Evolutionary conservation across 2,888 invertebrate genomes (phyloP), one percentile per base, ranked within the genome.

Genomic region (Druceiella hillmani): DNA sequence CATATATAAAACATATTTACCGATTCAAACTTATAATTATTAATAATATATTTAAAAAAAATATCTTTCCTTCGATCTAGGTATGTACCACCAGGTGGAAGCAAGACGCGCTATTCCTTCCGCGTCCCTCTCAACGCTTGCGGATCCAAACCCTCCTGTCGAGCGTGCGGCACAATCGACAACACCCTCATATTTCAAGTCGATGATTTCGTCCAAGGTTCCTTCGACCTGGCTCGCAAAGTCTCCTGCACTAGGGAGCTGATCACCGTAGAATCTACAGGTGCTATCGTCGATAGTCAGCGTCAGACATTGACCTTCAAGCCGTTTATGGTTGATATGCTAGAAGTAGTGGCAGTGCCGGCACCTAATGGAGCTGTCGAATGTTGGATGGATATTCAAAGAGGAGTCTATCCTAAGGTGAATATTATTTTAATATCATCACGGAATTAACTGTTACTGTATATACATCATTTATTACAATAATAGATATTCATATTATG

Each of bases 341-440:
- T 82, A 14, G 81, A 81, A 50, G 78, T 81, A 0, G 74, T 82
- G 2, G 76, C 79, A 1, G 80, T 83, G 0, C 76, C 79, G 13
- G 78, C 80, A 1, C 70, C 76, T 0, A 75, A 72, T 9, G 79
- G 81, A 3, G 75, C 78, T 1, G 74, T 84, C 1, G 79, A 83
- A 50, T 83, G 82, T 59, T 85, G 83, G 83, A 84, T 85, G 83
- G 83, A 84, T 48, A 81, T 84, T 41, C 81, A 81, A 50, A 72
- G 72, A 47, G 84, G 84, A 52, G 66, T 73, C 46, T 84, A 78
- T 57, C 85, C 85, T 15, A 78, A 80, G 49, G 80, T 81, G 55
- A 67, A 66, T 56, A 9, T 10, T 31, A 14, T n/a, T n/a, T n/a
- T n/a, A n/a, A n/a, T n/a, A n/a, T n/a, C n/a, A n/a, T n/a, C n/a